Conservation (phyloP, 1,140 invertebrate species). For the Drosophila orosa region DNA sequence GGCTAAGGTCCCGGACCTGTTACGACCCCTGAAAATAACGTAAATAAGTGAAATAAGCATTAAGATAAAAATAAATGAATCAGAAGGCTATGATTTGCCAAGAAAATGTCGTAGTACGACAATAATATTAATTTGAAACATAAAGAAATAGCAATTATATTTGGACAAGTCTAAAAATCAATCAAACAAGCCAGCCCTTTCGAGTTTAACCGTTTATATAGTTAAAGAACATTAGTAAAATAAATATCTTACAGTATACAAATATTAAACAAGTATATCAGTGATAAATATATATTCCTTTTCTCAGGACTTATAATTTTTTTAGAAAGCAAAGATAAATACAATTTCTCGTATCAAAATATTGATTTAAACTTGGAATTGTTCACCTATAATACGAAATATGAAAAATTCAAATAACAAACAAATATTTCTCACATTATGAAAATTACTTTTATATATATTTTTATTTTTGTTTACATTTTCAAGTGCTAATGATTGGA, state of each 20-base stretch:
- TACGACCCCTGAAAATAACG: conserved; percentile 45
- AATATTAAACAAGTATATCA: neutral
- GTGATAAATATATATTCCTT: neutral
- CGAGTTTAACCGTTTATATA: neutral
- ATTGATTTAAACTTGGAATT: neutral
- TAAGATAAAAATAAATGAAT: too few species aligned
- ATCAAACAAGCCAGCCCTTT: too few species aligned
- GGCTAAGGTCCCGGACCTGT: conserved; percentile 17
- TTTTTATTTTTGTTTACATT: neutral
- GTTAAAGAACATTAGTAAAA: neutral
- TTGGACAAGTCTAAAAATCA: too few species aligned
- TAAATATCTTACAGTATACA: neutral
- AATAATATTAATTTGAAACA: neutral
- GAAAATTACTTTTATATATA: too few species aligned
- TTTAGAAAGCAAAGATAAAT: neutral
- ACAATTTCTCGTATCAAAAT: neutral
- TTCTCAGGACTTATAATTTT: neutral
- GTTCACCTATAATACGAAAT: too few species aligned
- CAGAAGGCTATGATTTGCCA: neutral
- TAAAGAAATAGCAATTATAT: neutral
- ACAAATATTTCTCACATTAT: neutral
- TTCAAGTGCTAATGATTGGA: neutral
- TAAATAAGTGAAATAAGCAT: neutral
- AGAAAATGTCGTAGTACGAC: too few species aligned
- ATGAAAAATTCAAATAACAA: too few species aligned